A percentile compares a stretch with the other conserved stretches of the same genome.
phyloP scores from a whole-genome alignment of 2,797 vertebrate genomes.

The Muscicapa striata region DNA sequence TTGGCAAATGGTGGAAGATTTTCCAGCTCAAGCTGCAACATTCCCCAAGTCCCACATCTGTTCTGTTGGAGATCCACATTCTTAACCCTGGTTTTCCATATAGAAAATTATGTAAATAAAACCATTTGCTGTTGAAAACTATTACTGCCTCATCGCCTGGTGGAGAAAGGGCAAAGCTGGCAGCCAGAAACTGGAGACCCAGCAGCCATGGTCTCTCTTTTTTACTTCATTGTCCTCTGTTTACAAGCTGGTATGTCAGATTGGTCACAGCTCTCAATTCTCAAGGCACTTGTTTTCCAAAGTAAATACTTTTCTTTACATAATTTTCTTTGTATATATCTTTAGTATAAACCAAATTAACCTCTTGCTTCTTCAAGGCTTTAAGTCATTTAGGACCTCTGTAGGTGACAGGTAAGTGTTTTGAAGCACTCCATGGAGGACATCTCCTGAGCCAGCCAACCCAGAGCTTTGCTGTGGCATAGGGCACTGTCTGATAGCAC shows the following conservation, averaged over 20 bases:
- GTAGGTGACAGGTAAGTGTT: background rate
- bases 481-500: background rate
- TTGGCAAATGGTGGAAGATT: conserved; percentile 27
- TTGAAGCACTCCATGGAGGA: background rate
- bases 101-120: background rate
- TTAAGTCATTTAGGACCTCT: background rate
- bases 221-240: background rate
- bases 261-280: background rate
- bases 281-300: background rate
- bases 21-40: background rate
- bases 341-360: background rate
- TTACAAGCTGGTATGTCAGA: background rate
- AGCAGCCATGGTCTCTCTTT: background rate
- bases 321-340: background rate
- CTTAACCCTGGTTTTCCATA: background rate
- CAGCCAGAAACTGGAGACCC: background rate
- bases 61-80: background rate
- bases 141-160: background rate
- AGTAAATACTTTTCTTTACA: background rate
- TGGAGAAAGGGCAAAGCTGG: background rate
- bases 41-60: background rate
- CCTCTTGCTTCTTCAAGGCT: background rate
- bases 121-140: background rate
- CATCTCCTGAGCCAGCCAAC: background rate
- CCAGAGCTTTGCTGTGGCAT: background rate